Evolutionary conservation across 2,113 vertebrate species (phyloP).

Genomic region (Narcine bancroftii): DNA sequence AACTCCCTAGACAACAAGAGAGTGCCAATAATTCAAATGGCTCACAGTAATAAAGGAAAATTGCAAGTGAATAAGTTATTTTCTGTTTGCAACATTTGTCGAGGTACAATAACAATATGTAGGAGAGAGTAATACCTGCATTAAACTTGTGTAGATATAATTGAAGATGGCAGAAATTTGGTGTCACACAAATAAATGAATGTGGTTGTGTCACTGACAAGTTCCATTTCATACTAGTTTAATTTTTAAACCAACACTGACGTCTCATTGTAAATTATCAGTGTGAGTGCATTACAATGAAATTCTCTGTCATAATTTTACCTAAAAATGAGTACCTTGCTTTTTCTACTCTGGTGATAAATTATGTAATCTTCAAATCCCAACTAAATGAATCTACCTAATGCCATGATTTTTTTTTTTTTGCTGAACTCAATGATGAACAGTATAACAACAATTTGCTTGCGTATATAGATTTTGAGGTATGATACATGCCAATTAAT

Average conservation of each 20-base stretch:
- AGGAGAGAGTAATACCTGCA: background rate
- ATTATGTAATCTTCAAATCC: background rate
- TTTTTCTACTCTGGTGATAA: background rate
- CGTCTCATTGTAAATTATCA: background rate
- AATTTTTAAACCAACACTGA: background rate
- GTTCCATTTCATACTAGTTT: background rate
- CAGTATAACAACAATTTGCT: background rate
- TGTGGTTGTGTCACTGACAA: background rate
- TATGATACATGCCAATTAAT: background rate
- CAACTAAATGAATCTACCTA: background rate
- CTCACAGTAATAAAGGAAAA: constrained; percentile 52
- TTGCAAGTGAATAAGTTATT: constrained; percentile 52
- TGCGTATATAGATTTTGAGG: background rate
- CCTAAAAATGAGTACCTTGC: background rate
- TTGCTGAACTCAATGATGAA: background rate
- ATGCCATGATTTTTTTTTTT: background rate
- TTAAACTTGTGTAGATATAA: background rate
- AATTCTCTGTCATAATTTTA: background rate
- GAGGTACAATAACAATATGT: constrained; percentile 41
- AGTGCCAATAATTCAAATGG: constrained; percentile 51
- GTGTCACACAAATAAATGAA: constrained; percentile 6
- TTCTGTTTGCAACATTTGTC: constrained; percentile 51
- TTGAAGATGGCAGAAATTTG: background rate
- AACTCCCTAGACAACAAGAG: constrained; percentile 49
- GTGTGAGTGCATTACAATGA: background rate